phyloP scores from a whole-genome alignment of 1,140 invertebrate genomes.

The Drosophila miranda region DNA sequence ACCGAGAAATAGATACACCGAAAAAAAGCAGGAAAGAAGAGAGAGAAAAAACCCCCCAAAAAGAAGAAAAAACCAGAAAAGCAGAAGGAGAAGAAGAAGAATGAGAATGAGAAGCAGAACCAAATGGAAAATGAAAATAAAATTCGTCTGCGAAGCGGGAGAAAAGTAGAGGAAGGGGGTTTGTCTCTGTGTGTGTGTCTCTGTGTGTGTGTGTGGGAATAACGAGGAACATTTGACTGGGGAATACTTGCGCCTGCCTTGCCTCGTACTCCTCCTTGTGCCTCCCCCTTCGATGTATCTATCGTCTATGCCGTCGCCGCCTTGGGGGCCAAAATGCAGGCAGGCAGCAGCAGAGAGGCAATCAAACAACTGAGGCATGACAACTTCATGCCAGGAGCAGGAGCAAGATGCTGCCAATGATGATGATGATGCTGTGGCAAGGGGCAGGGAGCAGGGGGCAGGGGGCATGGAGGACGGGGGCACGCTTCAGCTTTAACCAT shows the following conservation, averaged over 20 bases:
- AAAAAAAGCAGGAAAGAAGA: slow-evolving; percentile 4
- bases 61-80: slow-evolving; percentile 35
- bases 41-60: slow-evolving; percentile 1
- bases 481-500: slow-evolving; percentile 13
- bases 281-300: too few species aligned
- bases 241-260: slow-evolving; percentile 14
- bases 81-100: slow-evolving; percentile 22
- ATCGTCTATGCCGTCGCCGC: slow-evolving; percentile 21
- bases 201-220: slow-evolving; percentile 32
- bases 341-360: slow-evolving; percentile 45
- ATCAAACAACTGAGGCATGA: slow-evolving; percentile 80
- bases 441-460: slow-evolving; percentile 1
- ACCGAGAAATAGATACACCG: slow-evolving; percentile 48
- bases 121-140: slow-evolving; percentile 77
- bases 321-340: slow-evolving; percentile 68
- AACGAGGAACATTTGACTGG: slow-evolving; percentile 47
- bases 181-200: slow-evolving; percentile 12
- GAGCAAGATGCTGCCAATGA: slow-evolving; percentile 52
- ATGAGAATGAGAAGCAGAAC: slow-evolving; percentile 23
- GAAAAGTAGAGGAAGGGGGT: background rate
- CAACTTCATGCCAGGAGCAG: slow-evolving; percentile 78
- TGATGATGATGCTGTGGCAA: slow-evolving; percentile 27
- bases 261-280: too few species aligned
- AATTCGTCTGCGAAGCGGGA: slow-evolving; percentile 56
- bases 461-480: background rate